Conservation (phyloP, 2,113 vertebrate genomes). For the Spizaetus ornatus region DNA sequence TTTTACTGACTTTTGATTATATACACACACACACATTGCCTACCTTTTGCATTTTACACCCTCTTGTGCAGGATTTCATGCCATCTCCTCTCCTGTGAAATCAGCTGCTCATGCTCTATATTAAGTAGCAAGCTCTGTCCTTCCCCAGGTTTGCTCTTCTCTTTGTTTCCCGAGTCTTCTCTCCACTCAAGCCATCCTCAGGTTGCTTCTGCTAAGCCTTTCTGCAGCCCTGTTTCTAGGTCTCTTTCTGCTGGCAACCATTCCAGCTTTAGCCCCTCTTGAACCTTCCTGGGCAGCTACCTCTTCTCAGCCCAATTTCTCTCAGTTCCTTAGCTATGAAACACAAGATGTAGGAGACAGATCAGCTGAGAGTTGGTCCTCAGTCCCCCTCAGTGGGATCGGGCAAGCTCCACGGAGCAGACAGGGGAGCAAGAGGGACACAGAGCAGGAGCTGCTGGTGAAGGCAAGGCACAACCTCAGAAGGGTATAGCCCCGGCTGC, state of each 20-base stretch:
- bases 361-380: neutral
- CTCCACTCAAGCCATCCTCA: neutral
- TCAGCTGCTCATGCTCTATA: neutral
- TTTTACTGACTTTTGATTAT: neutral
- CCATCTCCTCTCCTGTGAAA: neutral
- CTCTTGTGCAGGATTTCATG: neutral
- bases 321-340: neutral
- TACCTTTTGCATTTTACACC: neutral
- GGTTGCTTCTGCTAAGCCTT: neutral
- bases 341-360: neutral
- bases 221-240: neutral
- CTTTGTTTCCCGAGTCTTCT: neutral
- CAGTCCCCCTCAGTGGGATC: neutral
- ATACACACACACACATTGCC: neutral
- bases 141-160: neutral
- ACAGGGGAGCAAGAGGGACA: accelerated
- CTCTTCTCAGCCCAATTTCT: neutral
- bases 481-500: neutral
- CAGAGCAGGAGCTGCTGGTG: neutral
- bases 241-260: neutral
- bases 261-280: neutral
- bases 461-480: neutral
- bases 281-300: neutral
- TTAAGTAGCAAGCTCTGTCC: neutral
- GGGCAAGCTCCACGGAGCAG: neutral